phyloP scores from a whole-genome alignment of 2,797 vertebrate genomes.

The Chelon labrosus region DNA sequence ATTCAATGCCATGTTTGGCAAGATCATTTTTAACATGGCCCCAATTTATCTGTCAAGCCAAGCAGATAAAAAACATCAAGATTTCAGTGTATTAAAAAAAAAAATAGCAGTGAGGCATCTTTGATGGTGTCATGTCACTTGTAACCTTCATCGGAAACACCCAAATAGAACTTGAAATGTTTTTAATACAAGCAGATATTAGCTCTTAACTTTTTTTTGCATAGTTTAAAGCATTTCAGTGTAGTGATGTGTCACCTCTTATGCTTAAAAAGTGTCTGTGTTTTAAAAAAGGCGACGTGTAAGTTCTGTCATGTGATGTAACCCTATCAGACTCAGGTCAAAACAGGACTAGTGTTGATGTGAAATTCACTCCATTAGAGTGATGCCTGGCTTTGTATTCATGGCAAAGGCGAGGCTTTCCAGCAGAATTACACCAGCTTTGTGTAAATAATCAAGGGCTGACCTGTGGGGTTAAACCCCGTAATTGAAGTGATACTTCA shows the following conservation, averaged over 20 bases:
- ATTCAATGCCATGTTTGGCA: slow-evolving; percentile 92
- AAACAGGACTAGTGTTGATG: slow-evolving; percentile 82
- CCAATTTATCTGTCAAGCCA: slow-evolving; percentile 76
- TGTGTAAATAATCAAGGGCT: slow-evolving; percentile 99
- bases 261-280: slow-evolving; percentile 15
- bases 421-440: slow-evolving; percentile 94
- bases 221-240: slow-evolving; percentile 8
- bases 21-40: slow-evolving; percentile 89
- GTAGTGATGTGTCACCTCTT: not conserved
- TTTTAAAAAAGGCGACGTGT: not conserved
- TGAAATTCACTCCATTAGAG: slow-evolving; percentile 91
- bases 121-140: slow-evolving; percentile 50
- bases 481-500: slow-evolving; percentile 99
- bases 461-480: slow-evolving; percentile 98
- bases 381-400: slow-evolving; percentile 88
- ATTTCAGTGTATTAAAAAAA: slow-evolving; percentile 29
- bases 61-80: slow-evolving; percentile 63
- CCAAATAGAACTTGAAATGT: slow-evolving; percentile 8
- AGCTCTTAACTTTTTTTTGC: not conserved
- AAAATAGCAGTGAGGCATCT: slow-evolving; percentile 36
- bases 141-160: slow-evolving; percentile 37
- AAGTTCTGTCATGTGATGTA: slow-evolving; percentile 74
- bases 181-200: slow-evolving; percentile 17
- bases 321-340: slow-evolving; percentile 94
- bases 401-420: slow-evolving; percentile 90